Percentiles rank a stretch among this genome's conserved stretches.
Evolutionary conservation across 1,140 invertebrate species (phyloP).

Genomic region (Cherax destructor): DNA sequence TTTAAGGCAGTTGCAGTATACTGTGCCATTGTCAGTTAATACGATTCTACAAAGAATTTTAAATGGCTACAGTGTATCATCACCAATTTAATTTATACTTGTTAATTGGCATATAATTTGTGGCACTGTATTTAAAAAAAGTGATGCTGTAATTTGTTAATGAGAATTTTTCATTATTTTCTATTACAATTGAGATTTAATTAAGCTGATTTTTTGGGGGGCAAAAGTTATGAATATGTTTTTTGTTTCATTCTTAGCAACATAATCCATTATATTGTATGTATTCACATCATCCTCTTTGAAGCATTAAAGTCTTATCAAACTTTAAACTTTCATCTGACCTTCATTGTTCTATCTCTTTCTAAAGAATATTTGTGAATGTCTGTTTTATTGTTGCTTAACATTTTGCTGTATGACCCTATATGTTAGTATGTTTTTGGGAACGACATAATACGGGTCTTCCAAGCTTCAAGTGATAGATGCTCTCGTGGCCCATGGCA

Average conservation of each 20-base stretch:
- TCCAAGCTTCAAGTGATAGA: background rate
- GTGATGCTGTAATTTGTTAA: background rate
- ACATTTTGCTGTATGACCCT: background rate
- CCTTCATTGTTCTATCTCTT: background rate
- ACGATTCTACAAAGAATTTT: background rate
- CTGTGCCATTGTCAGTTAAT: background rate
- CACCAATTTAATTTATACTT: background rate
- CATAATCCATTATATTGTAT: constrained; percentile 5
- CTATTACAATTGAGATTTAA: background rate
- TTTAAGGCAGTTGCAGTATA: background rate
- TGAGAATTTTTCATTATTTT: no score
- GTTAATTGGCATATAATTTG: background rate
- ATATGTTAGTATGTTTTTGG: background rate
- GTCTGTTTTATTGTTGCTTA: background rate
- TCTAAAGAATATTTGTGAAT: background rate
- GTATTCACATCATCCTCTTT: background rate
- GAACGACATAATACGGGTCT: background rate
- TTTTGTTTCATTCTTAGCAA: background rate
- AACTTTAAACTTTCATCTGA: background rate
- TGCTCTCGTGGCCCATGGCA: background rate
- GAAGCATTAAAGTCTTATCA: background rate
- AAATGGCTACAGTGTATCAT: background rate
- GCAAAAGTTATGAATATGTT: background rate
- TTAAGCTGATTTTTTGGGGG: background rate
- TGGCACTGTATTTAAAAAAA: background rate